phyloP scores from a whole-genome alignment of 1,140 invertebrate genomes.

The Neodiprion fabricii region DNA sequence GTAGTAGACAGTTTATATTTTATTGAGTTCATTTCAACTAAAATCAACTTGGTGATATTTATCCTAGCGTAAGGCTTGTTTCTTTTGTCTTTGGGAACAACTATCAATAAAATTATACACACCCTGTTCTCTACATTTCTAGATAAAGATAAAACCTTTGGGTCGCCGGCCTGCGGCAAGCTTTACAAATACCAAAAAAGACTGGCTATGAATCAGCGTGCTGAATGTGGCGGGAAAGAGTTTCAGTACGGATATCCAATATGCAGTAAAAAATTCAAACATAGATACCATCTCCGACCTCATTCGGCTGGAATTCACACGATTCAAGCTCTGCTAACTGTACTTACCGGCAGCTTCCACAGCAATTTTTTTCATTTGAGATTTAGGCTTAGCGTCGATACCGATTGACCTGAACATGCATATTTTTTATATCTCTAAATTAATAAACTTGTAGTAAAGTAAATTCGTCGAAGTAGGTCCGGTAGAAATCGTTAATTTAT shows the following conservation, averaged over 20 bases:
- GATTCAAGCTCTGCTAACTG: background rate
- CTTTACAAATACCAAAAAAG: constrained; percentile 40
- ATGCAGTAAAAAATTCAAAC: constrained; percentile 61
- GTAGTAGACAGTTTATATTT: too few species aligned
- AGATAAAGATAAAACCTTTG: constrained; percentile 26
- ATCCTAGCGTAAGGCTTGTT: constrained; percentile 12
- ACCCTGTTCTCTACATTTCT: too few species aligned
- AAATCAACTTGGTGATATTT: too few species aligned
- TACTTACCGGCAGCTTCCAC: background rate
- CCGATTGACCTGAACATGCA: too few species aligned
- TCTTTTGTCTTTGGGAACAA: constrained; percentile 28
- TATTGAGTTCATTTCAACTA: too few species aligned
- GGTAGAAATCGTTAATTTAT: too few species aligned
- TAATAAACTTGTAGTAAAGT: too few species aligned
- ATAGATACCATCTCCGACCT: constrained; percentile 43
- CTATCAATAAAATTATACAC: background rate
- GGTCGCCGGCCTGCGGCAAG: constrained; percentile 35
- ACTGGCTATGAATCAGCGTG: constrained; percentile 49
- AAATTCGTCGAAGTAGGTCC: too few species aligned
- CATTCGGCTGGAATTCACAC: background rate
- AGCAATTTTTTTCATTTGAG: too few species aligned
- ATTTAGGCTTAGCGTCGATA: too few species aligned
- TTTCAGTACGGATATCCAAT: constrained; percentile 50
- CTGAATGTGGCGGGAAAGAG: constrained; percentile 56
- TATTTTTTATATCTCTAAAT: too few species aligned